phyloP scores from a whole-genome alignment of 2,113 vertebrate genomes.

The Dipodomys stephensi region DNA sequence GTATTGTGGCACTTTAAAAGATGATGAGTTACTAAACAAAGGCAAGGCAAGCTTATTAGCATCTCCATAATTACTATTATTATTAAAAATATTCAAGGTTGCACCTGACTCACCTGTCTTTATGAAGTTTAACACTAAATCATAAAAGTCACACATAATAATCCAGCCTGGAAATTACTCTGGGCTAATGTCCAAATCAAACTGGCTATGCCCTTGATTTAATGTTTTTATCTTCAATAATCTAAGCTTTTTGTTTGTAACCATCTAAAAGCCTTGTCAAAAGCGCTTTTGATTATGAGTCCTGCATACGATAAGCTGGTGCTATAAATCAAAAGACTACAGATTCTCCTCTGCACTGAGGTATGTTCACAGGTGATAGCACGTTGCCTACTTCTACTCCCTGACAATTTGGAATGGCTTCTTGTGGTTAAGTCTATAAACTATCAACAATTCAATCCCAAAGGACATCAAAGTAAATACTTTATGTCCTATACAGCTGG shows the following conservation, averaged over 20 bases:
- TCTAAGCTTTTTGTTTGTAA: constrained; percentile 51
- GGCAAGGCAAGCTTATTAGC: constrained; percentile 54
- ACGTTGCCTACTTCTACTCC: neutral
- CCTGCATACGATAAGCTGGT: constrained; percentile 6
- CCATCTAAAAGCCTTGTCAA: neutral
- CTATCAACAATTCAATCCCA: neutral
- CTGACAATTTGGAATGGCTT: neutral
- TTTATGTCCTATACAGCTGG: neutral
- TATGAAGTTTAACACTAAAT: constrained; percentile 58
- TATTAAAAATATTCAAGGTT: constrained; percentile 64
- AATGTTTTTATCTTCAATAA: constrained; percentile 44
- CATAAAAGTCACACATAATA: constrained; percentile 29
- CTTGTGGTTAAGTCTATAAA: neutral
- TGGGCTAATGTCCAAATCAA: constrained; percentile 47
- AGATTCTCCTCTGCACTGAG: neutral
- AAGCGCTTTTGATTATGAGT: neutral
- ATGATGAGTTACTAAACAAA: constrained; percentile 68
- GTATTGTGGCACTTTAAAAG: constrained; percentile 36
- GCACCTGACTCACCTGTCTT: constrained; percentile 69
- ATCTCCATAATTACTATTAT: constrained; percentile 65
- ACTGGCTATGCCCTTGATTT: constrained; percentile 37
- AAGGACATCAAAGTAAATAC: neutral
- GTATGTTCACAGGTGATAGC: neutral
- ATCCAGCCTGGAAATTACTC: constrained; percentile 2
- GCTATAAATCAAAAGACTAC: neutral